These are phyloP conservation scores for Nycticebus coucang DNA, from an alignment of 2,113 vertebrate species.

Conservation along the genomic window DNA sequence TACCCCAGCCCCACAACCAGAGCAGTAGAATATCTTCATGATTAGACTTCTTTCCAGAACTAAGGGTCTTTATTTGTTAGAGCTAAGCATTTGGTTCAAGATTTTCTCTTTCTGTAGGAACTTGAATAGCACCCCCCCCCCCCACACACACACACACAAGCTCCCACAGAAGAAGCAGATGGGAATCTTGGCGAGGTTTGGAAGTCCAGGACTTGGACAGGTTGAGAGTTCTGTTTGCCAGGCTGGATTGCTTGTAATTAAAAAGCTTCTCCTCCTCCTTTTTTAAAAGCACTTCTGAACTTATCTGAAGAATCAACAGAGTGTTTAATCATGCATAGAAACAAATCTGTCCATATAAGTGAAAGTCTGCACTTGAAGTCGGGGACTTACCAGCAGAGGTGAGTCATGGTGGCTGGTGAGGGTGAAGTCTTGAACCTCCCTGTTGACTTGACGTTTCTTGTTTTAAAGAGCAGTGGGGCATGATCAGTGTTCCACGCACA, in stretches of 20 bases:
- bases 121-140: constrained; percentile 36
- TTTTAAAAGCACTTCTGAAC: constrained; percentile 66
- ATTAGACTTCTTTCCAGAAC: constrained; percentile 65
- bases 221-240: constrained; percentile 67
- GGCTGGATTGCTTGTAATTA: constrained; percentile 69
- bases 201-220: constrained; percentile 68
- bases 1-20: background rate
- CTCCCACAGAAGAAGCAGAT: constrained; percentile 66
- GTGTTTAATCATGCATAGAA: constrained; percentile 55
- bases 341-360: constrained; percentile 45
- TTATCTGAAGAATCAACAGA: constrained; percentile 54
- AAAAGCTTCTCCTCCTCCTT: constrained; percentile 49
- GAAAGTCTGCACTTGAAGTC: constrained; percentile 12
- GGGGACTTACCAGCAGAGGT: background rate
- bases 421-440: no score
- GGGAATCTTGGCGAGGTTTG: constrained; percentile 61
- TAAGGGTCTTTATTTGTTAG: constrained; percentile 55
- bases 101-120: constrained; percentile 67
- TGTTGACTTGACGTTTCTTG: no score
- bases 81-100: constrained; percentile 51
- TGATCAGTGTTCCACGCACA: rapidly evolving
- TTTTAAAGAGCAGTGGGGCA: background rate
- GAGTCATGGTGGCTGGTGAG: background rate
- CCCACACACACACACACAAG: no score
- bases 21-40: background rate